These are phyloP conservation scores for Atta texana DNA, from an alignment of 1,140 invertebrate species.

Conservation along the genomic window DNA sequence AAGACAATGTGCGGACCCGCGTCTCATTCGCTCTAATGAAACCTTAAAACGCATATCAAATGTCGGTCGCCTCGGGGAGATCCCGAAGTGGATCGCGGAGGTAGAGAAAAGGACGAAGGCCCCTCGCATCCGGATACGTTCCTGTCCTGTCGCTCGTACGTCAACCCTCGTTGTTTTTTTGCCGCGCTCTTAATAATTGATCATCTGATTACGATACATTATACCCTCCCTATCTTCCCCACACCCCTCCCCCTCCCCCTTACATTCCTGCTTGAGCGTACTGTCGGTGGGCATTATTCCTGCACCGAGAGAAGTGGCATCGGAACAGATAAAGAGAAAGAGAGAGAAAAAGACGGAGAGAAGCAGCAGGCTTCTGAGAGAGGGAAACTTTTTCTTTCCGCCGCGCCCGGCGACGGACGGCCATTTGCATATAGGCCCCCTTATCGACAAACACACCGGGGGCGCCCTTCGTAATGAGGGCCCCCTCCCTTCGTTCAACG, in stretches of 20 bases:
- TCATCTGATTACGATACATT: slow-evolving; percentile 86
- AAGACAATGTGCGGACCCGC: slow-evolving; percentile 18
- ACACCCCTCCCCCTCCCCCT: not conserved
- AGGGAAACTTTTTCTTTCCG: slow-evolving; percentile 75
- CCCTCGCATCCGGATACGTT: slow-evolving; percentile 73
- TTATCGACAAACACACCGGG: slow-evolving; percentile 85
- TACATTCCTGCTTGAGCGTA: slow-evolving; percentile 61
- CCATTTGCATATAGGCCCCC: slow-evolving; percentile 85
- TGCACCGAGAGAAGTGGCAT: slow-evolving; percentile 74
- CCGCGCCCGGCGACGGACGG: slow-evolving; percentile 73
- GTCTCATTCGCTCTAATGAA: slow-evolving; percentile 29
- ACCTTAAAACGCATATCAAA: slow-evolving; percentile 33
- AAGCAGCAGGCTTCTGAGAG: slow-evolving; percentile 52
- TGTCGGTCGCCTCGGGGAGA: slow-evolving; percentile 22
- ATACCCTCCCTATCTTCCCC: slow-evolving; percentile 75
- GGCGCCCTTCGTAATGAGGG: slow-evolving; percentile 84
- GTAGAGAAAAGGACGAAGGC: slow-evolving; percentile 35
- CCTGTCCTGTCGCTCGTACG: slow-evolving; percentile 81
- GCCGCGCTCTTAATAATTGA: slow-evolving; percentile 85
- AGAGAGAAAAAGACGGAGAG: slow-evolving; percentile 53
- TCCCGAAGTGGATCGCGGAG: slow-evolving; percentile 47
- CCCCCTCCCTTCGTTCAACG: slow-evolving; percentile 68
- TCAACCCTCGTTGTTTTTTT: slow-evolving; percentile 86
- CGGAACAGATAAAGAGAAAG: slow-evolving; percentile 20
- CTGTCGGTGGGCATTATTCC: slow-evolving; percentile 81